Evolutionary conservation across 2,888 invertebrate genomes (phyloP), one percentile per base, ranked within the genome.

Genomic region (Heliconius sara): DNA sequence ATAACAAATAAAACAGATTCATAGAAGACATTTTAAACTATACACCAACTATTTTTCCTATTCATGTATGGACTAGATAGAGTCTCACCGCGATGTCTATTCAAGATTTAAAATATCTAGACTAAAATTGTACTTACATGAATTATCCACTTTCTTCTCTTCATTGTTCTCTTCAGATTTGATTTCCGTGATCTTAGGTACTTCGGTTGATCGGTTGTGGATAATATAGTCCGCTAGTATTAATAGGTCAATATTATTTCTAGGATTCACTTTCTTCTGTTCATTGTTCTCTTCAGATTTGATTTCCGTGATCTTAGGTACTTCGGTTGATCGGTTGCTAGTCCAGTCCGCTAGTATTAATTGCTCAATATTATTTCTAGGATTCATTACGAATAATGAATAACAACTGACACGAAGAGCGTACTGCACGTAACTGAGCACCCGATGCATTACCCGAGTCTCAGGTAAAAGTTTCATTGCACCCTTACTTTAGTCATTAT

Each of bases 391-490:
- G 39, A 63, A 34, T 27, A 22, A 72, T 65, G 43, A 76, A 80
- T 76, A 80, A 73, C 78, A 47, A 71, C 78, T 80, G 52, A 66
- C 82, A 80, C 82, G 57, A 66, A 72, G 66, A 76, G 79, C 34
- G 73, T 78, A 77, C 80, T 57, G 67, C 70, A 76, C 60, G 80
- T 77, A 66, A 82, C 82, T 84, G 63, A 80, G 52, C 74, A 80
- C 80, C 80, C 76, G 34, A 60, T 82, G 82, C 77, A 81, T 82
- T 82, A 81, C 80, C 65, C 79, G 78, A 63, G 57, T 10, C 79
- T 80, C 94, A 94, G 94, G 93, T 93, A 94, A 92, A 92, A 92
- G 88, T 92, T 92, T 87, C 89, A 92, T 93, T 93, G 88, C 90
- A 91, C 93, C 93, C 92, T 91, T 89, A 90, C 88, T 91, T 89